Percentiles rank a stretch among this genome's conserved stretches.
Evolutionary conservation across 2,888 invertebrate genomes (phyloP).

Genomic region (Pristionchus mayeri): DNA sequence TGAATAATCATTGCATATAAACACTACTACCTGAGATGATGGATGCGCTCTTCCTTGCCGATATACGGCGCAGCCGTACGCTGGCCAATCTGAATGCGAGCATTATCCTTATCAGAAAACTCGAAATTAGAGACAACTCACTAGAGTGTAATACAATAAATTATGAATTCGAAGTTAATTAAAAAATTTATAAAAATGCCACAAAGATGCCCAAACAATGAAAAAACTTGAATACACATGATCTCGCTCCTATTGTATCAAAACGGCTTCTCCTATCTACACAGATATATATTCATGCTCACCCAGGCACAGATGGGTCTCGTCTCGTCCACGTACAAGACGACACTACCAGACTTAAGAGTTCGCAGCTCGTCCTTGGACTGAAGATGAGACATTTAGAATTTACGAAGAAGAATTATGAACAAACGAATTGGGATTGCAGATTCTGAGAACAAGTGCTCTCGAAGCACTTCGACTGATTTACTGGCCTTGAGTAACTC

Average conservation of each 20-base stretch:
- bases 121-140: too few species aligned
- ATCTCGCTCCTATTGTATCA: too few species aligned
- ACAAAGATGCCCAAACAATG: too few species aligned
- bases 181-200: too few species aligned
- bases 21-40: conserved; percentile 54
- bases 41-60: conserved; percentile 69
- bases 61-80: conserved; percentile 68
- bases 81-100: conserved; percentile 70
- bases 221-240: too few species aligned
- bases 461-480: background rate
- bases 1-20: background rate
- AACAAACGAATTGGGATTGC: background rate
- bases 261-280: too few species aligned
- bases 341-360: conserved; percentile 61
- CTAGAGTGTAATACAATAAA: too few species aligned
- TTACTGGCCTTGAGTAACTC: conserved; percentile 50
- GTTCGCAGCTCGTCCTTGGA: conserved; percentile 57
- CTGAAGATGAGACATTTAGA: conserved; percentile 48
- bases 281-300: conserved; percentile 8
- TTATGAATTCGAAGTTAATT: too few species aligned
- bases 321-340: conserved; percentile 63
- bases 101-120: too few species aligned
- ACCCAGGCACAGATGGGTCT: conserved; percentile 68
- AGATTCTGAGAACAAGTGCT: background rate
- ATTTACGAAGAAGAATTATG: background rate